These are phyloP conservation scores for Anthophora plumipes DNA, from an alignment of 2,888 invertebrate species.

Conservation along the genomic window DNA sequence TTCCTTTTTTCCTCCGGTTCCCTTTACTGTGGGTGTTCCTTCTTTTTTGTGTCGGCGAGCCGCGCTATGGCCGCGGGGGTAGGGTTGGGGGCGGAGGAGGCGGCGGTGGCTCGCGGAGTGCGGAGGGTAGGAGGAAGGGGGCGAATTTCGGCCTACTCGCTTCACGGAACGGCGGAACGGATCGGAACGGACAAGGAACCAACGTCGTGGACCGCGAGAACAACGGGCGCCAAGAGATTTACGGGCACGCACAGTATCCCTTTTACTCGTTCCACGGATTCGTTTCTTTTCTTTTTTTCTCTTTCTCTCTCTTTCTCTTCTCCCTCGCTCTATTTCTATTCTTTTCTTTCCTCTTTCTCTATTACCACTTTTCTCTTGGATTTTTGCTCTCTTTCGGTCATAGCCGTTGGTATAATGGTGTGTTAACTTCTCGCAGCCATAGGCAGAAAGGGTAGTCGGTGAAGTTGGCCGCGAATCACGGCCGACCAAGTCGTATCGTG, in stretches of 20 bases:
- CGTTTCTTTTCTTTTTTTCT: slow-evolving; percentile 33
- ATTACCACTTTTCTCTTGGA: slow-evolving; percentile 17
- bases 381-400: slow-evolving; percentile 4
- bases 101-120: too few species aligned
- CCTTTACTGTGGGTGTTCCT: slow-evolving; percentile 63
- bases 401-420: slow-evolving; percentile 32
- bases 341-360: slow-evolving; percentile 7
- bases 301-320: slow-evolving; percentile 7
- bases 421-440: slow-evolving; percentile 4
- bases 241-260: slow-evolving; percentile 78
- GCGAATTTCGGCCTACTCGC: slow-evolving; percentile 72
- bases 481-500: neutral
- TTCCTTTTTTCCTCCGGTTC: slow-evolving; percentile 49
- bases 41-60: slow-evolving; percentile 56
- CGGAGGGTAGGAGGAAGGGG: slow-evolving; percentile 34
- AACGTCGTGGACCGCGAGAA: slow-evolving; percentile 68
- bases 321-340: neutral
- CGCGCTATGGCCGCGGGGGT: slow-evolving; percentile 28
- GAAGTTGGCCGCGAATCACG: slow-evolving; percentile 28
- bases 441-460: slow-evolving; percentile 34
- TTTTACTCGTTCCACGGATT: slow-evolving; percentile 64
- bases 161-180: slow-evolving; percentile 72
- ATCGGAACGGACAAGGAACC: slow-evolving; percentile 63
- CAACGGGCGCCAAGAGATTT: slow-evolving; percentile 78
- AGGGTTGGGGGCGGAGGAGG: slow-evolving; percentile 26